Evolutionary conservation across 2,888 invertebrate species (phyloP), one percentile per base, ranked within the genome.

Genomic region (Smittia sp.): DNA sequence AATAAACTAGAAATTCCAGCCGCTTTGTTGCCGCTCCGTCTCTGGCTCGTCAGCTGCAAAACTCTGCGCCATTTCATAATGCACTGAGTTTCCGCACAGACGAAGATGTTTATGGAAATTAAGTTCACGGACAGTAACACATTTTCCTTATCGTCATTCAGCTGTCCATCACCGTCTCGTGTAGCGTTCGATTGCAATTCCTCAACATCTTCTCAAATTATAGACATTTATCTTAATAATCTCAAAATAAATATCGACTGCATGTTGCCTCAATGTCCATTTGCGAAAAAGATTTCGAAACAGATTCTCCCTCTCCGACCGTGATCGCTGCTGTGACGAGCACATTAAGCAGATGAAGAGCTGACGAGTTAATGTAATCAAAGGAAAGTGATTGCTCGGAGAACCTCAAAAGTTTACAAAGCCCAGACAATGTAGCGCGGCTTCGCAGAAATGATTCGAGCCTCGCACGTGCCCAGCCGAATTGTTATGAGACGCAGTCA

Each of bases 121-220:
- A 67, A 67, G 67, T 67, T 67, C 54, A 69, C 20, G 69, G 27
- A 69, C 68, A 46, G 20, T 46, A 41, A 46, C 69, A 69, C 52
- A 69, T 69, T 58, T 58, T 27, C 27, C 69, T 69, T 69, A 54
- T 69, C 69, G 69, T 69, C 69, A 69, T 69, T 69, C 69, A 69
- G 27, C 69, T 69, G 69, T 69, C 69, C 52, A 69, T 69, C 69
- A 69, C 22, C 27, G 22, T 15, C 52, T 46, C 52, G 52, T 18
- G 58, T 20, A 22, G 7, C 41, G 32, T 27, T 69, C 54, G 25
- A 54, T 18, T 68, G 46, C 41, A 69, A 69, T 69, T 54, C 52
- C 54, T 69, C 54, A 69, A 52, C 69, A 52, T 52, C 52, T 22
- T 32, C 18, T 41, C 67, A 67, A 41, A 38, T 58, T 20, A 46